phyloP scores from a whole-genome alignment of 2,113 vertebrate species.

The Argyrosomus japonicus region DNA sequence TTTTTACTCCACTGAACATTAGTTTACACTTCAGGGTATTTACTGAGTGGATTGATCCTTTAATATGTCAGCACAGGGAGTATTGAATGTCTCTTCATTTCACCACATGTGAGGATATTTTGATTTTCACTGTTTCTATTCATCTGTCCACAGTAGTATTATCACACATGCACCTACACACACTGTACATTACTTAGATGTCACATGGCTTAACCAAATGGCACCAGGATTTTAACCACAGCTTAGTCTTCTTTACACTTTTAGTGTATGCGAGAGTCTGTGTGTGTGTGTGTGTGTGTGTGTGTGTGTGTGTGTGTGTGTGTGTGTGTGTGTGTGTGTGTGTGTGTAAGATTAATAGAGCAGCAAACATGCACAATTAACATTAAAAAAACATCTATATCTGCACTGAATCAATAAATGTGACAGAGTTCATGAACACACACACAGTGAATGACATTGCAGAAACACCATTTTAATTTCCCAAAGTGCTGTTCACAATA shows the following conservation, averaged over 20 bases:
- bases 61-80: not conserved
- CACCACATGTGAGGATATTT: not conserved
- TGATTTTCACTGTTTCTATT: constrained; percentile 3
- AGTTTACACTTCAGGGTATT: too few species aligned
- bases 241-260: constrained; percentile 39
- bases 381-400: too few species aligned
- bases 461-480: too few species aligned
- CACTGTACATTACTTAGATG: constrained; percentile 15
- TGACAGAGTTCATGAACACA: too few species aligned
- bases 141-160: constrained; percentile 30
- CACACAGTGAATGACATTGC: too few species aligned
- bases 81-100: not conserved
- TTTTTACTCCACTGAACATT: too few species aligned
- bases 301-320: not conserved
- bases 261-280: not conserved
- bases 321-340: constrained; percentile 1
- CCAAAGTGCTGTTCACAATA: too few species aligned
- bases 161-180: constrained; percentile 10
- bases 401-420: too few species aligned
- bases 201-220: constrained; percentile 42
- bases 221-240: constrained; percentile 35
- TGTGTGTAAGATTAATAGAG: not conserved
- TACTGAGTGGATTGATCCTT: not conserved
- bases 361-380: too few species aligned
- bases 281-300: not conserved